phyloP scores from a whole-genome alignment of 2,797 vertebrate genomes.

The Sandelia bainsii region DNA sequence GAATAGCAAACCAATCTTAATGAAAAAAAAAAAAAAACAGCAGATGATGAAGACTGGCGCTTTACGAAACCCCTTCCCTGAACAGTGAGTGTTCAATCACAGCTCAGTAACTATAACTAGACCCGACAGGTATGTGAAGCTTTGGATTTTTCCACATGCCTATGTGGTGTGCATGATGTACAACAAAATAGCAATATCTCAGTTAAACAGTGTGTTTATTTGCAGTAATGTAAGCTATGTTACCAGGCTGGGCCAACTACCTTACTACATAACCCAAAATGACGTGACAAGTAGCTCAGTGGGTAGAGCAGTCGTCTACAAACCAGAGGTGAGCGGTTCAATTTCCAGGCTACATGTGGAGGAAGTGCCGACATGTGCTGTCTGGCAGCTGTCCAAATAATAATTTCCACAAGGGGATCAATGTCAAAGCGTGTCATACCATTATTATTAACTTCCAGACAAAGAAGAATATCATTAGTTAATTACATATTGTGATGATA shows the following conservation, averaged over 20 bases:
- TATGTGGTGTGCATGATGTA: not conserved
- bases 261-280: too few species aligned
- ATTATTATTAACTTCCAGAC: not conserved
- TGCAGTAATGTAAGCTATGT: not conserved
- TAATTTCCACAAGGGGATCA: too few species aligned
- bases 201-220: not conserved
- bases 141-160: not conserved
- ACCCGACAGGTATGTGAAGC: not conserved
- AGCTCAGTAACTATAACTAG: not conserved
- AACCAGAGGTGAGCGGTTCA: too few species aligned
- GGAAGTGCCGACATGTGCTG: too few species aligned
- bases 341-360: too few species aligned
- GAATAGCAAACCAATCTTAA: slow-evolving; percentile 41
- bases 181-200: too few species aligned
- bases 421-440: too few species aligned
- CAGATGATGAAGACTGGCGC: slow-evolving; percentile 2
- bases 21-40: slow-evolving; percentile 27
- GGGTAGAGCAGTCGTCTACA: too few species aligned
- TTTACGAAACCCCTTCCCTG: not conserved
- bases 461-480: not conserved
- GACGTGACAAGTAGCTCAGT: too few species aligned
- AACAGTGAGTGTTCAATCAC: not conserved
- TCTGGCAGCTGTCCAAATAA: too few species aligned
- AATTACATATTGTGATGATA: not conserved
- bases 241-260: not conserved